These are phyloP conservation scores for Pelagia noctiluca DNA, from an alignment of 30 jellyfish, hydroid and myxozoan genomes.

Conservation along the genomic window DNA sequence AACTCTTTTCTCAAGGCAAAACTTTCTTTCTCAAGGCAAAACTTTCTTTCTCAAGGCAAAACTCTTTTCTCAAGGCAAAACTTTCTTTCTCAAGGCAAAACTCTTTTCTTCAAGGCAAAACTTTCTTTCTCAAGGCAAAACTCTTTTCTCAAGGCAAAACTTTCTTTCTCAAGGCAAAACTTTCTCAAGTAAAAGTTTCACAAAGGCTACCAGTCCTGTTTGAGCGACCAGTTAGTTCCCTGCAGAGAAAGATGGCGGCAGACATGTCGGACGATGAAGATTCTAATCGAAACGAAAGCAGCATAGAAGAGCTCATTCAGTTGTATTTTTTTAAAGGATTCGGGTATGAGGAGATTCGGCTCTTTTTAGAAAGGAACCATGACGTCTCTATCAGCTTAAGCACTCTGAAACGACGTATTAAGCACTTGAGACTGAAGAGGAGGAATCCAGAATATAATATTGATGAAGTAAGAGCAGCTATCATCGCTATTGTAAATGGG, in stretches of 20 bases:
- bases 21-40: no score
- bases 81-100: no score
- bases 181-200: not conserved
- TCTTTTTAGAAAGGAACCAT: not conserved
- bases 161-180: constrained; percentile 3
- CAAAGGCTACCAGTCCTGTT: not conserved
- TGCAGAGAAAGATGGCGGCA: constrained; percentile 1
- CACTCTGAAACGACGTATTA: constrained; percentile 33
- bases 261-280: not conserved
- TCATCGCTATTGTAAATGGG: constrained; percentile 1
- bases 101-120: no score
- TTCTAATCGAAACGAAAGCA: not conserved
- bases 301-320: not conserved
- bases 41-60: no score
- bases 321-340: not conserved
- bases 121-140: no score
- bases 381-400: not conserved
- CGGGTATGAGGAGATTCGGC: not conserved
- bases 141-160: constrained; percentile 5
- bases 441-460: constrained; percentile 20
- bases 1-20: no score
- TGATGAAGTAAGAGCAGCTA: constrained; percentile 28
- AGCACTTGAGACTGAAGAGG: constrained; percentile 32
- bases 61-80: no score
- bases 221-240: not conserved